Base-by-base conservation (phyloP, 2,797 vertebrate genomes). In the Ispidina picta region DNA sequence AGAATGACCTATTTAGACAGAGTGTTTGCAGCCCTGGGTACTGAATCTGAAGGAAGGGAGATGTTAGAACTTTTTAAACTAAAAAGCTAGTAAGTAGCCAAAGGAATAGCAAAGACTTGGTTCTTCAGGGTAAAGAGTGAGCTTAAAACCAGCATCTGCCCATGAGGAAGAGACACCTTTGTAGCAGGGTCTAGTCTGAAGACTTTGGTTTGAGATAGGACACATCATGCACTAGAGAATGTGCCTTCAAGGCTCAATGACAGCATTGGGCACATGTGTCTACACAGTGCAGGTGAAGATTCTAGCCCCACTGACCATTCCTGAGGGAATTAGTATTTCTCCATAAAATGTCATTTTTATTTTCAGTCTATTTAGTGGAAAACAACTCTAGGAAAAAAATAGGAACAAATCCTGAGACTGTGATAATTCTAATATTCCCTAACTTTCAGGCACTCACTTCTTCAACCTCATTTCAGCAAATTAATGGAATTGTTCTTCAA, bases 401-500 rank as follows among this genome's bases (percentile, higher is more conserved):
- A 69, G 23, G 41, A 65, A 56, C 7, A 33, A 77, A 89, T 54
- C 4, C 31, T 15, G 22, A 69, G 15, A 31, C 28, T 56, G 5
- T 22, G 29, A 62, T 85, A 87, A 87, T 92, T 46, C 48, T 65
- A 88, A 83, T 69, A 75, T 55, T 89, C 70, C 25, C 10, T 15
- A 33, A 51, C 10, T 71, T 80, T 83, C 6, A 1, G 52, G 51
- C 25, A 29, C 31, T 88, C 64, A 37, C 35, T 5, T 94, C 81
- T 83, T 83, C 25, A 93, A 69, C 17, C 15, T 63, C 20, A 59
- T 77, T 91, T 88, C 80, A 76, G 66, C 59, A 91, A 91, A 88
- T 83, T 62, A 94, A 92, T 88, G 70, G 70, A 75, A 92, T 78
- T 83, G 43, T 88, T 92, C 77, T 75, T 83, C 4, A 4, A 9